These are phyloP conservation scores for Agonopterix arenella DNA, from an alignment of 2,888 invertebrate genomes.

Conservation along the genomic window DNA sequence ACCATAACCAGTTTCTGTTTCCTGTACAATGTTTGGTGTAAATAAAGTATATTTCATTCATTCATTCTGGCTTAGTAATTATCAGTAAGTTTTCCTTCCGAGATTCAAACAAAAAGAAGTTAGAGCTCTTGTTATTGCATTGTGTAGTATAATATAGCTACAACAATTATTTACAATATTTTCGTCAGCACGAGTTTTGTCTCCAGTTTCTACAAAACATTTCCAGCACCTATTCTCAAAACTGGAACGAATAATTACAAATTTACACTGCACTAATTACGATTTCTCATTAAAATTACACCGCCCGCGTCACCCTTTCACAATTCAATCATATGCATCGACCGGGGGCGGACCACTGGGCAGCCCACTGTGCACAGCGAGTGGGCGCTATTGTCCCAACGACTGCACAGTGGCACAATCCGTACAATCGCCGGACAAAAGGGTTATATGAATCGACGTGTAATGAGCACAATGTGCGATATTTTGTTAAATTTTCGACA, in stretches of 20 bases:
- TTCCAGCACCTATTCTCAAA: not conserved
- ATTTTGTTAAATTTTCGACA: slow-evolving; percentile 37
- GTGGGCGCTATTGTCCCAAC: slow-evolving; percentile 22
- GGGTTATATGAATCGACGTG: slow-evolving; percentile 48
- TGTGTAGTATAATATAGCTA: too few species aligned
- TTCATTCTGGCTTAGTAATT: too few species aligned
- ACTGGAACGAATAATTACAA: not conserved
- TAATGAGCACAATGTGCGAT: slow-evolving; percentile 46
- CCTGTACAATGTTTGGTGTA: too few species aligned
- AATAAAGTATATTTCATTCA: too few species aligned
- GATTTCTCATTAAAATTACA: not conserved
- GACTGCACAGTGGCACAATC: slow-evolving; percentile 2
- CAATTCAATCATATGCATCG: slow-evolving; percentile 6
- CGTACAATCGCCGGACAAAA: slow-evolving; percentile 16
- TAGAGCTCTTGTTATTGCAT: too few species aligned
- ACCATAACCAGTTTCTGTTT: too few species aligned
- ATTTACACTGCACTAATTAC: not conserved
- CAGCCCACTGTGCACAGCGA: slow-evolving; percentile 44
- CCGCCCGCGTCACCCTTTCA: not conserved
- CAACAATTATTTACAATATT: too few species aligned
- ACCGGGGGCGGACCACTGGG: slow-evolving; percentile 30
- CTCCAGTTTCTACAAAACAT: too few species aligned
- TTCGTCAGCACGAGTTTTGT: too few species aligned
- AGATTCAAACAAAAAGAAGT: too few species aligned
- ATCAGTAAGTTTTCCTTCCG: too few species aligned